These are phyloP conservation scores for Aelia acuminata DNA, from an alignment of 2,888 invertebrate species.

Conservation along the genomic window DNA sequence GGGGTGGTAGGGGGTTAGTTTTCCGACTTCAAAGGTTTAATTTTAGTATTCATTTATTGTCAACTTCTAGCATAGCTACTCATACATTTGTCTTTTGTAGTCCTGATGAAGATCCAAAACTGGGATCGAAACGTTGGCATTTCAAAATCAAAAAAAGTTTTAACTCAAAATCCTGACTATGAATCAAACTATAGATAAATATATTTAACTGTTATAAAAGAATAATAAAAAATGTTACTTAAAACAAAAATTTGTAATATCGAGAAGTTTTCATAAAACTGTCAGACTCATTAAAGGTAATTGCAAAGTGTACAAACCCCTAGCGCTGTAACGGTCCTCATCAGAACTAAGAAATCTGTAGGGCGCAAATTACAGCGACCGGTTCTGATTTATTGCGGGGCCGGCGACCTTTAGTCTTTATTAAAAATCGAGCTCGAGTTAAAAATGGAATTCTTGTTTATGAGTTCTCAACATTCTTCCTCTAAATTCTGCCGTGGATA, in stretches of 20 bases:
- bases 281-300: neutral
- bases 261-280: neutral
- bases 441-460: neutral
- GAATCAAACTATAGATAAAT: neutral
- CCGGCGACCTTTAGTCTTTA: neutral
- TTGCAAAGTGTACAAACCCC: neutral
- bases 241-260: neutral
- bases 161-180: too few species aligned
- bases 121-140: too few species aligned
- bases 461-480: neutral
- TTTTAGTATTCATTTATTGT: too few species aligned
- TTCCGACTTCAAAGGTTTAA: too few species aligned
- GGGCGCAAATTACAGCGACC: neutral
- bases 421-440: neutral
- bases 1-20: too few species aligned
- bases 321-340: neutral
- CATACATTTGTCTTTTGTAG: too few species aligned
- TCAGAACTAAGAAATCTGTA: neutral
- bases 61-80: too few species aligned
- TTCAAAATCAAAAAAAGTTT: too few species aligned
- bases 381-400: neutral
- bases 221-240: neutral
- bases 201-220: neutral
- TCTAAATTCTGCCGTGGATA: neutral
- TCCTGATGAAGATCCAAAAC: too few species aligned